phyloP scores from a whole-genome alignment of 2,888 invertebrate genomes.

The Aphrophora alni region DNA sequence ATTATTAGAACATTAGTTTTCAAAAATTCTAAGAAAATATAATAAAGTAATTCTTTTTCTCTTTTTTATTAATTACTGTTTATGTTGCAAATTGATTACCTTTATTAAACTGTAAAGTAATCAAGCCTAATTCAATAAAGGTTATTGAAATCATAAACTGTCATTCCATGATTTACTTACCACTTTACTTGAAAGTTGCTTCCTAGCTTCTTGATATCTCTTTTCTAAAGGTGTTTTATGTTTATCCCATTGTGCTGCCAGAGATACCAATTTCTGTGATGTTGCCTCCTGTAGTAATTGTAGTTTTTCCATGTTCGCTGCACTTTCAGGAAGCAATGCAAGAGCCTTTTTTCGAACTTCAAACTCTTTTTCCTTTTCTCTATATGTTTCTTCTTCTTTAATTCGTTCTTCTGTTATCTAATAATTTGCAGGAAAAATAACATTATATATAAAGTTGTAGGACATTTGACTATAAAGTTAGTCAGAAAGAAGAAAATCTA shows the following conservation, averaged over 20 bases:
- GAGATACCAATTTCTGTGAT: slow-evolving; percentile 66
- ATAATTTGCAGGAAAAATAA: not conserved
- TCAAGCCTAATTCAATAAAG: too few species aligned
- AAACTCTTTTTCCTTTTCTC: slow-evolving; percentile 45
- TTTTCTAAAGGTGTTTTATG: slow-evolving; percentile 70
- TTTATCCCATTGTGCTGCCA: slow-evolving; percentile 76
- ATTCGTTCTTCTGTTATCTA: slow-evolving; percentile 47
- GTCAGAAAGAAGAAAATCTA: too few species aligned
- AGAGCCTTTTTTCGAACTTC: slow-evolving; percentile 66
- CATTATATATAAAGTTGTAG: not conserved
- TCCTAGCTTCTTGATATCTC: slow-evolving; percentile 61
- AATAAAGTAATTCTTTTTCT: too few species aligned
- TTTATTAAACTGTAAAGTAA: too few species aligned
- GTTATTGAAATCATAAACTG: too few species aligned
- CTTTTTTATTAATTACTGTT: too few species aligned
- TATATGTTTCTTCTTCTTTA: slow-evolving; percentile 58
- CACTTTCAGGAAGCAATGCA: slow-evolving; percentile 69
- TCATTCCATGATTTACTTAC: slow-evolving; percentile 54
- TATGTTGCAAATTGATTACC: too few species aligned
- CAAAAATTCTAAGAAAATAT: too few species aligned
- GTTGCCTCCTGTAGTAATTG: slow-evolving; percentile 66
- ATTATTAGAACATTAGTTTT: too few species aligned
- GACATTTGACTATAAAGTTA: too few species aligned
- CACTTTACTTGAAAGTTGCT: slow-evolving; percentile 58
- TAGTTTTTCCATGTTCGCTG: slow-evolving; percentile 65